Base-by-base conservation (phyloP, 2,888 invertebrate species). In the Zaprionus bogoriensis region DNA sequence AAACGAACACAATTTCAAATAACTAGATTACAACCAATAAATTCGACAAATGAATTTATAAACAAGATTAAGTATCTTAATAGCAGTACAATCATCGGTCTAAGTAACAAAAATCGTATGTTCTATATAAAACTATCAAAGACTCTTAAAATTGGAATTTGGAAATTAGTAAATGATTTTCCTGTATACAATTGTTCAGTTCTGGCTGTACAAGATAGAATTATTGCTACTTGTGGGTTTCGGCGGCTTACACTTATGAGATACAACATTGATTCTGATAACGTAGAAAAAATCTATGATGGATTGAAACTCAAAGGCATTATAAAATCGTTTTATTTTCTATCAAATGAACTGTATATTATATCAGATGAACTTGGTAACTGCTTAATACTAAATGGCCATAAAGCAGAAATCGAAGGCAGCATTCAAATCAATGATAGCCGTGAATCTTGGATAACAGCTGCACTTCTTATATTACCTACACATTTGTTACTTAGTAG, bases 361-460 rank as follows among this genome's bases (percentile, higher is more conserved):
- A 91, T 94, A 3, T 95, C 95, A 81, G 93, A 94, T 66, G 91
- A 92, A 25, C 87, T 92, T 54, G 96, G 96, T 2, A 77, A 88
- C 14, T 90, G 85, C 63, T 9, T 70, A 4, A 10, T 88, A 6
- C 32, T 78, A 1, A 39, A 63, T 7, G 70, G 66, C 4, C 12
- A 17, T 14, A 22, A 70, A 5, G 69, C 83, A 19, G 81, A 54
- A 28, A 68, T 71, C 55, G 80, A 89, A 25, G 90, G 87, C 23
- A 79, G 88, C 1, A 93, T 94, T 81, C 73, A 91, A 46, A 91
- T 97, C 55, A 95, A 96, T 0, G 64, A 85, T 17, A 93, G 93
- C 77, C 95, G 95, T 89, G 96, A 97, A 88, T 92, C 94, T 66
- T 96, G 95, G 95, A 87, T 94, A 30, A 95, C 95, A 14, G 90